Evolutionary conservation across 2,888 invertebrate species (phyloP).

Genomic region (Orthosia cruda): DNA sequence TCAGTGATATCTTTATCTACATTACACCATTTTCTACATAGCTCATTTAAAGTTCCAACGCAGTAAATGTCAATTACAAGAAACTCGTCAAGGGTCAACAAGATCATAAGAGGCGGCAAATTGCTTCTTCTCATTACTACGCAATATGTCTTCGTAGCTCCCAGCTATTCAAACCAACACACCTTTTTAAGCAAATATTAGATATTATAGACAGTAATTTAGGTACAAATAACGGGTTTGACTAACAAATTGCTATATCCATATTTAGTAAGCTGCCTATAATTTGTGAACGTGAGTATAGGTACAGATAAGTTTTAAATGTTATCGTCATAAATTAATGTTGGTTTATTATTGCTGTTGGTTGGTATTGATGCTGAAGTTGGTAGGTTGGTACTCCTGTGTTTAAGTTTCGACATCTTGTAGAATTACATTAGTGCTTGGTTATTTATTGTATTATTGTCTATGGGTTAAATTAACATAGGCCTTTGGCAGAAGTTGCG

Average conservation of each 20-base stretch:
- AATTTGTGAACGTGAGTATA: conserved; percentile 58
- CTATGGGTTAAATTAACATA: conserved; percentile 5
- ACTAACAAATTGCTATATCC: conserved; percentile 50
- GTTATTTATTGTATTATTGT: conserved; percentile 35
- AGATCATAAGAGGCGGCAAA: conserved; percentile 3
- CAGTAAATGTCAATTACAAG: conserved; percentile 30
- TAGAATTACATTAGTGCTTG: conserved; percentile 18
- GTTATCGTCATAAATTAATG: conserved; percentile 62
- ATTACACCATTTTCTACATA: not conserved
- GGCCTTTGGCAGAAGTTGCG: not conserved
- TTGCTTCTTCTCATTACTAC: conserved; percentile 14
- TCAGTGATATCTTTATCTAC: too few species aligned
- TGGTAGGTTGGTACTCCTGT: conserved; percentile 10
- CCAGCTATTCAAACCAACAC: conserved; percentile 31
- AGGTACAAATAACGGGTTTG: conserved; percentile 25
- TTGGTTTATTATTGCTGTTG: conserved; percentile 40
- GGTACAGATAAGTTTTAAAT: conserved; percentile 64
- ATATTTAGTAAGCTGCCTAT: conserved; percentile 51
- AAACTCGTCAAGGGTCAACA: conserved; percentile 25
- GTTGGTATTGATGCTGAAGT: conserved; percentile 33
- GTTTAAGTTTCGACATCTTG: conserved; percentile 35
- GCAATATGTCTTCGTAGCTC: conserved; percentile 39
- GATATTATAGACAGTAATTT: conserved; percentile 35
- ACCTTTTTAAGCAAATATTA: conserved; percentile 52
- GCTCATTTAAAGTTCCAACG: too few species aligned